These are phyloP conservation scores for Petrolisthes cinctipes DNA, from an alignment of 2,888 invertebrate genomes.

Conservation along the genomic window DNA sequence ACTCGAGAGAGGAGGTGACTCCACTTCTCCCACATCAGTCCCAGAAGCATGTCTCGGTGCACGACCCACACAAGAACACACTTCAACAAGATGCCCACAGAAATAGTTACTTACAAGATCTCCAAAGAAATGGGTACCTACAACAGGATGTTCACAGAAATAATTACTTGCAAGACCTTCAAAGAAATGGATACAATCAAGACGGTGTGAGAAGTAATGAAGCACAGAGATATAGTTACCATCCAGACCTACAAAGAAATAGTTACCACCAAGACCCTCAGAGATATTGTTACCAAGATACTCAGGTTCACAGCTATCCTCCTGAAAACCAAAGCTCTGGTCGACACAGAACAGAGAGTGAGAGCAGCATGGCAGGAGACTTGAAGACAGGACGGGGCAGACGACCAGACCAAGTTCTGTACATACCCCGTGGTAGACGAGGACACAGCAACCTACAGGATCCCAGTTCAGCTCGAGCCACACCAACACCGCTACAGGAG, in stretches of 20 bases:
- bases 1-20: slow-evolving; percentile 16
- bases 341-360: slow-evolving; percentile 51
- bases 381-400: slow-evolving; percentile 30
- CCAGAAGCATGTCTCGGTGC: not conserved
- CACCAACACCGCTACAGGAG: slow-evolving; percentile 49
- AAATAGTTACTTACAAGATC: not conserved
- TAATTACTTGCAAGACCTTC: slow-evolving; percentile 10
- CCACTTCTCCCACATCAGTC: slow-evolving; percentile 2
- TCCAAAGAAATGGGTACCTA: slow-evolving; percentile 9
- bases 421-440: slow-evolving; percentile 59
- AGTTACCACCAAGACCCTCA: slow-evolving; percentile 6
- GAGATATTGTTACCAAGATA: slow-evolving; percentile 1
- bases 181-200: not conserved
- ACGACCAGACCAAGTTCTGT: slow-evolving; percentile 62
- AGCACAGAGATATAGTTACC: not conserved
- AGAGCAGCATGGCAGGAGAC: slow-evolving; percentile 28
- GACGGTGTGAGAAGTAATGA: not conserved
- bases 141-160: slow-evolving; percentile 3
- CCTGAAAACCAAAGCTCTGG: not conserved
- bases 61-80: not conserved
- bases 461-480: slow-evolving; percentile 38
- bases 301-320: not conserved
- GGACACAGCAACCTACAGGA: not conserved
- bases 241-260: not conserved
- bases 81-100: not conserved